phyloP scores from a whole-genome alignment of 1,140 invertebrate species.

The Campoletis sonorensis region DNA sequence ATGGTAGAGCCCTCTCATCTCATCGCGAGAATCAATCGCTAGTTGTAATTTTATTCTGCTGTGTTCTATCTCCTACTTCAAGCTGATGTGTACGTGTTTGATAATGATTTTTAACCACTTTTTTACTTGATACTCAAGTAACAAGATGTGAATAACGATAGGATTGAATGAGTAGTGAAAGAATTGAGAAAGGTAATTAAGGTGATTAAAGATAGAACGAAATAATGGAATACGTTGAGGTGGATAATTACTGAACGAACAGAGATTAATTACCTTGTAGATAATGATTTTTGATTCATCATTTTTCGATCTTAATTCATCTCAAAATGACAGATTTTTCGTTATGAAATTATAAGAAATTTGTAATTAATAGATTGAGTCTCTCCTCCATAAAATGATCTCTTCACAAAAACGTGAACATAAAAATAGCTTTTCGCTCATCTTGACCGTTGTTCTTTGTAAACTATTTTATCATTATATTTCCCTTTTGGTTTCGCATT shows the following conservation, averaged over 20 bases:
- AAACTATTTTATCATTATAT: conserved; percentile 21
- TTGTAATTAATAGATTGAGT: no score
- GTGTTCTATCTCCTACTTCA: neutral
- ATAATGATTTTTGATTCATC: neutral
- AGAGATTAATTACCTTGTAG: neutral
- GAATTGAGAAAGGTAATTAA: neutral
- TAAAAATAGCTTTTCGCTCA: conserved; percentile 49
- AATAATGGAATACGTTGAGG: neutral
- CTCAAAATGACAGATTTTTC: no score
- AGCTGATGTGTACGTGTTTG: neutral
- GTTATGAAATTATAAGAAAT: no score
- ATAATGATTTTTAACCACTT: conserved; percentile 6
- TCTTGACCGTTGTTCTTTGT: conserved; percentile 70
- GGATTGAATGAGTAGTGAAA: neutral
- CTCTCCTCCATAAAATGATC: neutral
- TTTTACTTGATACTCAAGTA: neutral
- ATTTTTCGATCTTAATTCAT: no score
- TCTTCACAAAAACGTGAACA: neutral
- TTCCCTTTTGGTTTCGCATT: conserved; percentile 62
- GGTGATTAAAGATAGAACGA: neutral
- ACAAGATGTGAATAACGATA: neutral
- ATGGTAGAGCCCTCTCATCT: conserved; percentile 48
- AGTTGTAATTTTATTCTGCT: conserved; percentile 69
- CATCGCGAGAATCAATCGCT: conserved; percentile 71
- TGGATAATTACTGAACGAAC: neutral